Evolutionary conservation across 2,888 invertebrate genomes (phyloP).

Genomic region (Sphecodes monilicornis): DNA sequence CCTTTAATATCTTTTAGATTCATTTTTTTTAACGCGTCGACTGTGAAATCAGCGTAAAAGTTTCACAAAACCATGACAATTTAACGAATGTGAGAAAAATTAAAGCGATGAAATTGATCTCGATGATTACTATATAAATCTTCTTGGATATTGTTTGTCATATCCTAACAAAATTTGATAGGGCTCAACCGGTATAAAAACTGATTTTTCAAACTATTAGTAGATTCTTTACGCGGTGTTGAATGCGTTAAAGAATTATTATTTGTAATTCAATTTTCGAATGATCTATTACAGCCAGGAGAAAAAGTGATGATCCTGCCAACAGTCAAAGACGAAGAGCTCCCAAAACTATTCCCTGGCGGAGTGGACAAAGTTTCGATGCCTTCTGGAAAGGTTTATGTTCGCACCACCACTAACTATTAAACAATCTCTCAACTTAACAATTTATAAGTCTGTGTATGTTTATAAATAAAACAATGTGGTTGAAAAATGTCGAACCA

Average conservation of each 20-base stretch:
- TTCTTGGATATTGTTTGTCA: not conserved
- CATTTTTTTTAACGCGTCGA: not conserved
- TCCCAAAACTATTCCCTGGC: conserved; percentile 88
- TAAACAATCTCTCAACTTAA: conserved; percentile 75
- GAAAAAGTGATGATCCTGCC: conserved; percentile 93
- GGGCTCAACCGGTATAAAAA: not conserved
- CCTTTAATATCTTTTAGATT: not conserved
- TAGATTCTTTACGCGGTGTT: no score
- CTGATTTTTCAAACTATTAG: not conserved
- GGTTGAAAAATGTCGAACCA: not conserved
- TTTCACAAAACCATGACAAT: not conserved
- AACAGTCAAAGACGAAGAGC: conserved; percentile 88
- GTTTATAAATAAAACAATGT: not conserved
- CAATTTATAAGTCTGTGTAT: not conserved
- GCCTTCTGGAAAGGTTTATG: conserved; percentile 92
- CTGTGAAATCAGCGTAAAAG: not conserved
- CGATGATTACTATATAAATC: no score
- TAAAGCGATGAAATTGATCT: not conserved
- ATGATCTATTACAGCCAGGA: conserved; percentile 86
- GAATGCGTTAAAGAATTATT: not conserved
- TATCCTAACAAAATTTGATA: not conserved
- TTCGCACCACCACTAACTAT: conserved; percentile 90
- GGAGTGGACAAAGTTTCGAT: conserved; percentile 89
- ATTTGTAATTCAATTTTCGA: not conserved
- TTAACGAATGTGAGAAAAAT: not conserved